Evolutionary conservation across 1,140 invertebrate species (phyloP), one percentile per base, ranked within the genome.

Genomic region (Listronotus oregonensis): DNA sequence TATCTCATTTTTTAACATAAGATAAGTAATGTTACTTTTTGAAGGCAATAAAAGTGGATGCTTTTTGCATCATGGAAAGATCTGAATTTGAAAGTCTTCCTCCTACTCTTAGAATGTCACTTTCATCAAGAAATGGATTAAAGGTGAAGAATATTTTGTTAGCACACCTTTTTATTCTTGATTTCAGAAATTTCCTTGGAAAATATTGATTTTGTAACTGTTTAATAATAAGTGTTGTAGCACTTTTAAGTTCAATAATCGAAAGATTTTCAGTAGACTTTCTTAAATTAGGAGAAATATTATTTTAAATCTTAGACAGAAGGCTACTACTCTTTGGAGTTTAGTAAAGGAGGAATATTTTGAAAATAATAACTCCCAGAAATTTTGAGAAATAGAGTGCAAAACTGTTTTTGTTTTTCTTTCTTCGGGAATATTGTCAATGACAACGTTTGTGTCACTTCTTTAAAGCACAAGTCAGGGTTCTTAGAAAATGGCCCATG

Each of bases 401-500:
- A 37, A 9, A 37, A 37, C 34, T 1, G 21, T 27, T 27, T 27
- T 27, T 27, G 21, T 27, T 12, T 37, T 37, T 37, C 34, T 9
- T 8, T 37, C 34, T 37, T 37, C 34, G 8, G 34, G 34, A 37
- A 37, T 12, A 10, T 9, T 37, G 8, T 37, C 8, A 37, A 37
- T 12, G 8, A 10, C 11, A 12, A 37, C 11, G 2, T 37, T 37
- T 9, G 8, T 1, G 11, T 37, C 34, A 37, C 7, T 9, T 37
- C 34, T 9, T 12, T 37, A 5, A 12, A 37, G 8, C 3, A 10
- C 8, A 3, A 37, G 8, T 37, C 8, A 10, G 49, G 1, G 14
- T 51, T 27, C 27, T 21, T 15, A 75, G 46, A 56, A 54, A 77
- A 0, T 51, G 77, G 77, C 9, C 75, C 75, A 8, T 62, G 12